Conservation (phyloP, 1,140 invertebrate species). For the Armadillidium nasatum region DNA sequence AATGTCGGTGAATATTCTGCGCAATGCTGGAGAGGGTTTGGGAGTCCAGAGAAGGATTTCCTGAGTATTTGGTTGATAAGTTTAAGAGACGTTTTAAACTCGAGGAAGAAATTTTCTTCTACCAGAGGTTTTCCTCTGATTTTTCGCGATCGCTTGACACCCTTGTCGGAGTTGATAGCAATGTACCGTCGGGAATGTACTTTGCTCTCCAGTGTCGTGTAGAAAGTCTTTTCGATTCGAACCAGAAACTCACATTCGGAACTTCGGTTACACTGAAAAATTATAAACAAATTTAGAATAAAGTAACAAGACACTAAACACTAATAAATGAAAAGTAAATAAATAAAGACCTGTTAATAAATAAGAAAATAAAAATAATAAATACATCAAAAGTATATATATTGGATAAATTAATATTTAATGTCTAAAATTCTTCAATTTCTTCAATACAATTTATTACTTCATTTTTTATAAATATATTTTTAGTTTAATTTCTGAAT, state of each 20-base stretch:
- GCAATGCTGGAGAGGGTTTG: neutral
- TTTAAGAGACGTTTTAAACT: neutral
- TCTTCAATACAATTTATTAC: too few species aligned
- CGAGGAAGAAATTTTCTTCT: neutral
- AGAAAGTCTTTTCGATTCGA: neutral
- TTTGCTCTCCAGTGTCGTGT: slow-evolving; percentile 5
- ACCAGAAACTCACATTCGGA: neutral
- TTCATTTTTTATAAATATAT: too few species aligned
- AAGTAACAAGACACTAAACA: too few species aligned
- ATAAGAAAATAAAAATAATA: too few species aligned
- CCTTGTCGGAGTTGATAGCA: neutral
- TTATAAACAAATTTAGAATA: neutral
- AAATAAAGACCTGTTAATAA: too few species aligned
- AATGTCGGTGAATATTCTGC: neutral
- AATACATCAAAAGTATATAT: too few species aligned
- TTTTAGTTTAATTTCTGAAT: too few species aligned
- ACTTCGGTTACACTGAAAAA: slow-evolving; percentile 1
- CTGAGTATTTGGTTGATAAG: neutral
- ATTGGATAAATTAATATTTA: neutral
- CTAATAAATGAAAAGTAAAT: too few species aligned
- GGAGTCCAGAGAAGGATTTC: neutral
- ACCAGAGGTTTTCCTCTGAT: neutral
- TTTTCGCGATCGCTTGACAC: neutral
- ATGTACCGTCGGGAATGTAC: neutral
- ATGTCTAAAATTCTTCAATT: neutral